Evolutionary conservation across 2,888 invertebrate genomes (phyloP), one percentile per base, ranked within the genome.

Genomic region (Epinotia bilunana): DNA sequence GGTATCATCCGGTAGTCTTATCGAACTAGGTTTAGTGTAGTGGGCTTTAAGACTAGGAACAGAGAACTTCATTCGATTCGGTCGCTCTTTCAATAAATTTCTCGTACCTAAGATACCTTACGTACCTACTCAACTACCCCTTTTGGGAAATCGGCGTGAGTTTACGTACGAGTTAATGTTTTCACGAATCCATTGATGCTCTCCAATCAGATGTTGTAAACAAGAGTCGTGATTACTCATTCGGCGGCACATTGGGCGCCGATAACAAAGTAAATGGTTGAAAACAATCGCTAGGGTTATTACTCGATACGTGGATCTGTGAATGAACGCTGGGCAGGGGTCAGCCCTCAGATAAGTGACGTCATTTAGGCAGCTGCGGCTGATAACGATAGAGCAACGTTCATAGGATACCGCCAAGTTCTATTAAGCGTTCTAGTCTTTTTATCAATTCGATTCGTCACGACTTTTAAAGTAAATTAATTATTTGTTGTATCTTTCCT

Each of bases 311-410:
- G 77, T 73, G 82, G 79, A 83, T 84, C 83, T 83, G 79, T 86
- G 86, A 86, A 86, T 86, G 86, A 83, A 84, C 81, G 77, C 60
- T n/a, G 78, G 78, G 76, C 77, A 81, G 58, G 77, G 83, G 82
- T 83, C 83, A 80, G 82, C 81, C 82, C 82, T 80, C 73, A 71
- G 43, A 74, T 76, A 73, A 43, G 7, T 80, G 81, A 82, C 82
- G 83, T 81, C 80, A 81, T 68, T 67, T 65, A 69, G 75, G 77
- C 83, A 82, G 80, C 82, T 82, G 80, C 79, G 76, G 64, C 60
- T 68, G 76, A 80, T 78, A 62, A 76, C 58, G 20, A 62, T 70
- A 60, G 46, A 75, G 57, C 62, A 76, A 16, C 7, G 20, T 57
- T 18, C 18, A 9, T n/a, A 43, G 53, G 55, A 74, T 64, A 43